These are phyloP conservation scores for Gorsachius goisagi DNA, from an alignment of 2,113 vertebrate species.

Conservation along the genomic window DNA sequence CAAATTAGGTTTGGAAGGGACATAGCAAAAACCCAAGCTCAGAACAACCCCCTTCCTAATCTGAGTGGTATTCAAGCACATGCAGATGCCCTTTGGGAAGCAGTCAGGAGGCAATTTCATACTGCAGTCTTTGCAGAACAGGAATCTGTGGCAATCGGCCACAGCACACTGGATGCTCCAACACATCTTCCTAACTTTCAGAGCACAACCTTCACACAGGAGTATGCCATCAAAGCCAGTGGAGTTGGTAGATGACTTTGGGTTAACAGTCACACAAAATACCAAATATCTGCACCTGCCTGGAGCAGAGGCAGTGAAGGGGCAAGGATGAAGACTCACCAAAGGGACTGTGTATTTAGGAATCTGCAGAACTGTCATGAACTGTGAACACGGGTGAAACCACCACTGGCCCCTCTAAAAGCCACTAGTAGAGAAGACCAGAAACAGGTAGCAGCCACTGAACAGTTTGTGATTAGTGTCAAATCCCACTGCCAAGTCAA, in stretches of 20 bases:
- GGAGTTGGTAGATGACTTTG: neutral
- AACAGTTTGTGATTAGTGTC: neutral
- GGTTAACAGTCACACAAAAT: neutral
- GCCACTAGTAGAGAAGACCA: neutral
- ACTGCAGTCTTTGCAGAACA: neutral
- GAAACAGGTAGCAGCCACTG: neutral
- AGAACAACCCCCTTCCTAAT: neutral
- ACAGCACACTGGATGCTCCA: neutral
- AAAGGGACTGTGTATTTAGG: neutral
- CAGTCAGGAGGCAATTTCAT: neutral
- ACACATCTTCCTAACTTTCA: neutral
- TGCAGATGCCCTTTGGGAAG: neutral
- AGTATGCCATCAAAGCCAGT: neutral
- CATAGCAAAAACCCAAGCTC: neutral
- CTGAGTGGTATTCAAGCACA: neutral
- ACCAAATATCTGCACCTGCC: neutral
- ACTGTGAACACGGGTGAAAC: neutral
- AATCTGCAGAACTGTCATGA: neutral
- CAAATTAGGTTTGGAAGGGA: slow-evolving; percentile 28
- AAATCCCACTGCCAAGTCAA: neutral
- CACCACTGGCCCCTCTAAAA: neutral
- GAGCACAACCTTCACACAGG: neutral
- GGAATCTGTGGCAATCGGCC: neutral
- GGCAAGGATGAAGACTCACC: neutral
- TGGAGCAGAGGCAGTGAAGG: neutral